phyloP scores from a whole-genome alignment of 1,140 invertebrate genomes.

The Colletes gigas region DNA sequence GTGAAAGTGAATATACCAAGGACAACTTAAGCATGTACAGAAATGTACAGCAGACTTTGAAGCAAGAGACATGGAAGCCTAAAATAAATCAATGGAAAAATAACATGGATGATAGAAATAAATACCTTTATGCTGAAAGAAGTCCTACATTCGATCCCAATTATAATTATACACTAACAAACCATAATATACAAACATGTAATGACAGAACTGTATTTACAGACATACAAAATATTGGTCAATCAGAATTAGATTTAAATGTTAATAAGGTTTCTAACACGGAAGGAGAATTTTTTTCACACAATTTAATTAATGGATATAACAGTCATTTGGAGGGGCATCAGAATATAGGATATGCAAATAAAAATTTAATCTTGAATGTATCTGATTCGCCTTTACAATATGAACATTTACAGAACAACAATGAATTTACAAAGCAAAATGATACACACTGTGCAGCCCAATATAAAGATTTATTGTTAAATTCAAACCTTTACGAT shows the following conservation, averaged over 20 bases:
- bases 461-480: background rate
- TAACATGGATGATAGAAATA: background rate
- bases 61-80: background rate
- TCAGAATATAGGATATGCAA: background rate
- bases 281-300: background rate
- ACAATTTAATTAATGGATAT: background rate
- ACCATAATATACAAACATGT: background rate
- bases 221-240: background rate
- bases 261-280: background rate
- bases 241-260: background rate
- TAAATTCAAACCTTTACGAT: slow-evolving; percentile 10
- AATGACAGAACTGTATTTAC: background rate
- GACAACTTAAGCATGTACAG: background rate
- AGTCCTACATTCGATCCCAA: background rate
- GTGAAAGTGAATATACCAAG: background rate
- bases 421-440: background rate
- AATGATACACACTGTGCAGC: background rate
- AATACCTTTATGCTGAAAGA: background rate
- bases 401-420: background rate
- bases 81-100: background rate
- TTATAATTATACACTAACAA: background rate
- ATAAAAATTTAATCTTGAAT: slow-evolving; percentile 9
- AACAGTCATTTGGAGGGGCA: background rate
- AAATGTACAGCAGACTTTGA: background rate
- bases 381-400: background rate